Evolutionary conservation across 92 coral and sea anemone species (phyloP).

Genomic region (Plumapathes pennacea): DNA sequence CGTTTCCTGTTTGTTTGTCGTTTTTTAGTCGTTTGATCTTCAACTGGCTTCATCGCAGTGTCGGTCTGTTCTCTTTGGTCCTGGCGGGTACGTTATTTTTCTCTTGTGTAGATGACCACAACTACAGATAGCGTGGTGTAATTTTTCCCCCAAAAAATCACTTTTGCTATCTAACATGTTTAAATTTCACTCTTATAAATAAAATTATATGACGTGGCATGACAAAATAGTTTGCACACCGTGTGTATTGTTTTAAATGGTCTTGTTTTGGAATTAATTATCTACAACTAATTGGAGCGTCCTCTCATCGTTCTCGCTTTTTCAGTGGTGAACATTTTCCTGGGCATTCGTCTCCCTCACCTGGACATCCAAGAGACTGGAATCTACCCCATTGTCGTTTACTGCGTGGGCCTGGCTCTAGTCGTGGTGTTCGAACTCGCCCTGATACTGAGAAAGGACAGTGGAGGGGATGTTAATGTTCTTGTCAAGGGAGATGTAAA

Average conservation of each 20-base stretch:
- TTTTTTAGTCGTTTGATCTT: slow-evolving; percentile 54
- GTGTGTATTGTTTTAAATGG: too few species aligned
- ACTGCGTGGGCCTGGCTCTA: slow-evolving; percentile 39
- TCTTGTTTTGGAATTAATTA: too few species aligned
- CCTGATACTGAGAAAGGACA: not conserved
- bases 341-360: slow-evolving; percentile 61
- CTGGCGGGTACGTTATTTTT: slow-evolving; percentile 53
- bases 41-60: slow-evolving; percentile 62
- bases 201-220: too few species aligned
- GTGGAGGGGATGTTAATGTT: too few species aligned
- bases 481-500: too few species aligned
- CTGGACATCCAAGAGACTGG: slow-evolving; percentile 20
- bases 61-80: slow-evolving; percentile 35
- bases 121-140: too few species aligned
- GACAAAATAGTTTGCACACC: too few species aligned
- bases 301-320: not conserved
- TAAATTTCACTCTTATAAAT: too few species aligned
- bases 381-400: slow-evolving; percentile 46
- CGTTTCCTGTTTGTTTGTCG: not conserved
- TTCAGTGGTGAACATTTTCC: slow-evolving; percentile 60
- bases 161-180: too few species aligned
- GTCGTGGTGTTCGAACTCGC: slow-evolving; percentile 49
- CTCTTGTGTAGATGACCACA: too few species aligned
- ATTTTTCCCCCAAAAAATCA: too few species aligned
- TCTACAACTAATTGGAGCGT: too few species aligned